These are phyloP conservation scores for Rugalucina vietnamica DNA, from an alignment of 2,888 invertebrate species.

Conservation along the genomic window DNA sequence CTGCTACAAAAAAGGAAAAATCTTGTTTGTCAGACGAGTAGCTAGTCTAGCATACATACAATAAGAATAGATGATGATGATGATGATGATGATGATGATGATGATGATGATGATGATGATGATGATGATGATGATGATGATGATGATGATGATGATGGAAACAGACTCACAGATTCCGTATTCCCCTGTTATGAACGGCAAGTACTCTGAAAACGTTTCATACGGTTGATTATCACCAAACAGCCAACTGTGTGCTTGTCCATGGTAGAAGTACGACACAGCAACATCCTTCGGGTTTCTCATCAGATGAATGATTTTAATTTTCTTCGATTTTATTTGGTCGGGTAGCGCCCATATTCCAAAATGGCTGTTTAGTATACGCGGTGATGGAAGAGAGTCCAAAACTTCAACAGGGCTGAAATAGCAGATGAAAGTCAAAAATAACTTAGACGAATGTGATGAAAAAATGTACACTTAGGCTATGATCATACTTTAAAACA, in stretches of 20 bases:
- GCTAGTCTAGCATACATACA: no score
- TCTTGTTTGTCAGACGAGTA: no score
- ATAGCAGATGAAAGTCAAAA: no score
- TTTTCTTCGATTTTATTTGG: background rate
- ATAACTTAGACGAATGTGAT: no score
- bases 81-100: no score
- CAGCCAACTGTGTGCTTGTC: background rate
- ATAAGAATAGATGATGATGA: no score
- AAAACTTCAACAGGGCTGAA: background rate
- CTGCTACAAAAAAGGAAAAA: no score
- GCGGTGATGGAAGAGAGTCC: background rate
- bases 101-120: no score
- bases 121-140: no score
- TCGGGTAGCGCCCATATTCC: background rate
- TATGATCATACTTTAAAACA: no score
- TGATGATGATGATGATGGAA: no score
- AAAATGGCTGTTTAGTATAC: background rate
- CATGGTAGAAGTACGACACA: background rate
- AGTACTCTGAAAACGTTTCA: background rate
- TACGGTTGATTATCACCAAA: background rate
- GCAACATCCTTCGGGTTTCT: constrained; percentile 1
- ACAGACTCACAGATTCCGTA: background rate
- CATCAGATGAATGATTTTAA: background rate
- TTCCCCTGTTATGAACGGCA: background rate
- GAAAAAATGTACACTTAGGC: no score